Conservation (phyloP, 2,888 invertebrate genomes). For the Melanostoma mellinum region DNA sequence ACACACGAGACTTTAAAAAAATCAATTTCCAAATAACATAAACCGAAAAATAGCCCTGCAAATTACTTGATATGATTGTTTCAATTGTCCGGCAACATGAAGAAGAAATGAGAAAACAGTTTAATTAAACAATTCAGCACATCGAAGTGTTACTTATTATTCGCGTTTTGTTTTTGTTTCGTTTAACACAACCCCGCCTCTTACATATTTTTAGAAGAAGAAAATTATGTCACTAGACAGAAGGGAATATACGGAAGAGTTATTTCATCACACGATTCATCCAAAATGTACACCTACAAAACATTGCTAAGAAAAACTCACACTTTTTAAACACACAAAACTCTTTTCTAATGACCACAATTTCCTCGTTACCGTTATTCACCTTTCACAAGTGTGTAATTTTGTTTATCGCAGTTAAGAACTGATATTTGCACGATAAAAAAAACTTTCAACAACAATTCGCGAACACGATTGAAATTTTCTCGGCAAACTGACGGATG, state of each 20-base stretch:
- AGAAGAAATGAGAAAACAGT: constrained; percentile 15
- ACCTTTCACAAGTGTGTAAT: constrained; percentile 24
- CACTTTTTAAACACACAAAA: neutral
- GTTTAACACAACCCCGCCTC: constrained; percentile 19
- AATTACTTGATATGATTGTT: constrained; percentile 9
- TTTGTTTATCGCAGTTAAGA: constrained; percentile 6
- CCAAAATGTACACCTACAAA: neutral
- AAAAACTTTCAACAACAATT: constrained; percentile 26
- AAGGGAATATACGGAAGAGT: constrained; percentile 16
- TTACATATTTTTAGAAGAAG: constrained; percentile 61
- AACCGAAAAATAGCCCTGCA: neutral
- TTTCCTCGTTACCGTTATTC: constrained; percentile 9
- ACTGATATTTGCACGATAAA: constrained; percentile 9
- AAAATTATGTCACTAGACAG: constrained; percentile 62
- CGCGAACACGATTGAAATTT: constrained; percentile 57
- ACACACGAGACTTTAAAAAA: neutral
- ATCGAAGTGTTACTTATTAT: constrained; percentile 3
- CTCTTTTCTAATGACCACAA: constrained; percentile 6
- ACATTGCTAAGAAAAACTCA: neutral
- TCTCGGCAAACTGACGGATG: constrained; percentile 66
- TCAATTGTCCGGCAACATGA: constrained; percentile 27
- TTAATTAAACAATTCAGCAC: constrained; percentile 34
- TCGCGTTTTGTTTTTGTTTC: constrained; percentile 6
- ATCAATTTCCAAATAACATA: constrained; percentile 27
- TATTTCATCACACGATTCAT: constrained; percentile 4